These are phyloP conservation scores for Gnatocerus cornutus DNA, from an alignment of 2,888 invertebrate species.

Conservation along the genomic window DNA sequence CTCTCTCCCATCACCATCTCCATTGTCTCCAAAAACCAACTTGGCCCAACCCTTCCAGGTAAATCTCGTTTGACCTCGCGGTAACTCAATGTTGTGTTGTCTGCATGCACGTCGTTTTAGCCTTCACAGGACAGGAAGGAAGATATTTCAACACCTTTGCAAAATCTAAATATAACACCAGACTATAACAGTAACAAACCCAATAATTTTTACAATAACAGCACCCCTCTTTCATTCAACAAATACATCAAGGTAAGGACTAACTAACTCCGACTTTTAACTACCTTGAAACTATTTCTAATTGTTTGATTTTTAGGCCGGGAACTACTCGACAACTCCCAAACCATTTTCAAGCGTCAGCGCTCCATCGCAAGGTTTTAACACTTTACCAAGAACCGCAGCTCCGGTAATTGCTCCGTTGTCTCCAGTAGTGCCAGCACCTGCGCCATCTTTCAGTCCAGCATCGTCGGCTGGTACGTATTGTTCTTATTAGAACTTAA, in stretches of 20 bases:
- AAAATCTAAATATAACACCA: slow-evolving; percentile 58
- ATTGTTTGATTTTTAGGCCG: slow-evolving; percentile 44
- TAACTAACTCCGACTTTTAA: slow-evolving; percentile 30
- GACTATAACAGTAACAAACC: slow-evolving; percentile 50
- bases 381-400: slow-evolving; percentile 55
- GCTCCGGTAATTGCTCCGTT: slow-evolving; percentile 59
- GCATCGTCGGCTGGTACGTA: slow-evolving; percentile 67
- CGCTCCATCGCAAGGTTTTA: slow-evolving; percentile 71
- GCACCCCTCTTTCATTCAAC: slow-evolving; percentile 63
- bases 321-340: slow-evolving; percentile 71
- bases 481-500: slow-evolving; percentile 5
- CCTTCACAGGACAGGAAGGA: slow-evolving; percentile 58
- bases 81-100: slow-evolving; percentile 30
- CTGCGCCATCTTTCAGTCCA: slow-evolving; percentile 65
- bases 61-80: slow-evolving; percentile 59
- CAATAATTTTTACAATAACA: slow-evolving; percentile 61
- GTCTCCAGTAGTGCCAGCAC: slow-evolving; percentile 59
- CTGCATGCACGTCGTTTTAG: slow-evolving; percentile 51
- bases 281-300: background rate
- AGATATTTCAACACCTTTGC: slow-evolving; percentile 56
- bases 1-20: slow-evolving; percentile 72
- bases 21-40: slow-evolving; percentile 77
- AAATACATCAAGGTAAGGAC: slow-evolving; percentile 64
- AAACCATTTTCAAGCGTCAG: slow-evolving; percentile 76
- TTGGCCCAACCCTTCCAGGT: slow-evolving; percentile 81